Conservation (phyloP, 2,888 invertebrate genomes). For the Herminia tarsipennalis region DNA sequence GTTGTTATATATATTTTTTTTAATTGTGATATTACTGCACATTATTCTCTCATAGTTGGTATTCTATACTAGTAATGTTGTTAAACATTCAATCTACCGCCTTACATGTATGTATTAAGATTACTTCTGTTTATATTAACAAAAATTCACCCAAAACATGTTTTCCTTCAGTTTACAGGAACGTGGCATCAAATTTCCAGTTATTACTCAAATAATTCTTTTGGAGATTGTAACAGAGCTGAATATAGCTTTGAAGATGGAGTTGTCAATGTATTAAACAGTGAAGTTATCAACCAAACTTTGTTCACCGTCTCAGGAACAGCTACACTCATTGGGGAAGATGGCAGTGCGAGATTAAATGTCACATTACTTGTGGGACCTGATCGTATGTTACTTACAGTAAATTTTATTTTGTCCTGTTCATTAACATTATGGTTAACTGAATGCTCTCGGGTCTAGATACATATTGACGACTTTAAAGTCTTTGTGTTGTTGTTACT, state of each 20-base stretch:
- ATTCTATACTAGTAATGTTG: no score
- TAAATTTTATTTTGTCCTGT: no score
- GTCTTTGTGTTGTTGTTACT: no score
- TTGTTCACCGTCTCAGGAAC: constrained; percentile 60
- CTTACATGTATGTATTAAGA: no score
- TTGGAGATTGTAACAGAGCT: constrained; percentile 62
- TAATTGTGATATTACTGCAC: not conserved
- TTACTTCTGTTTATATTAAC: no score
- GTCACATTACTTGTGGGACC: constrained; percentile 61
- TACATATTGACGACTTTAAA: no score
- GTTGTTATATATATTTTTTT: not conserved
- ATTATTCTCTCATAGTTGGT: no score
- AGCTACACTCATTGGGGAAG: constrained; percentile 55
- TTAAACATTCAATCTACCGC: no score
- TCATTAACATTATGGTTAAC: no score
- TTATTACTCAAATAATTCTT: constrained; percentile 59
- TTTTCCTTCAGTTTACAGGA: constrained; percentile 69
- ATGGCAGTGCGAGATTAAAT: constrained; percentile 58
- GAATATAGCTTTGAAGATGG: constrained; percentile 52
- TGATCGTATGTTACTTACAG: constrained; percentile 46
- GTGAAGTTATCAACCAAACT: constrained; percentile 62
- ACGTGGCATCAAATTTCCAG: constrained; percentile 68
- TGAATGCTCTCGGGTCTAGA: no score
- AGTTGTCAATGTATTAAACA: constrained; percentile 62
- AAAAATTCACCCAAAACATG: no score